A percentile compares a stretch with the other conserved stretches of the same genome.
Conservation (phyloP, 1,140 invertebrate species). For the Macrobrachium nipponense region DNA sequence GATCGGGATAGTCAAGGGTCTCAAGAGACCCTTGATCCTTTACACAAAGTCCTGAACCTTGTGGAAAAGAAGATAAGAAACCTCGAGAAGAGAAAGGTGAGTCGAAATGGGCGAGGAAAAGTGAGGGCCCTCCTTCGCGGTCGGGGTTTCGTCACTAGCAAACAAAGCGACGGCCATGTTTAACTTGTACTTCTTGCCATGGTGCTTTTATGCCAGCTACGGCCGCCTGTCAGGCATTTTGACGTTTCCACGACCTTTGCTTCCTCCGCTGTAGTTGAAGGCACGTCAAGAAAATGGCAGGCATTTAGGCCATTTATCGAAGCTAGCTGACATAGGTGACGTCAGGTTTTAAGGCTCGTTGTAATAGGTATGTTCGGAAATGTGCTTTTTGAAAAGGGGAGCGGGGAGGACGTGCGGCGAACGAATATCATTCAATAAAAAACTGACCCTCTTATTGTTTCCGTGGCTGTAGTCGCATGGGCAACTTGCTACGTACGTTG, state of each 20-base stretch:
- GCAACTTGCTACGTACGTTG: too few relatives aligned
- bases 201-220: conserved; percentile 34
- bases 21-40: conserved; percentile 72
- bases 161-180: conserved; percentile 59
- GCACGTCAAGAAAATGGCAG: neutral
- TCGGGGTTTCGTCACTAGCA: neutral
- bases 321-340: too few relatives aligned
- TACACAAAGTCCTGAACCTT: conserved; percentile 84
- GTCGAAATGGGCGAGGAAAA: neutral
- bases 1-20: conserved; percentile 79
- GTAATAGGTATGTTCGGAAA: too few relatives aligned
- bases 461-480: too few relatives aligned
- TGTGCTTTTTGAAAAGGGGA: too few relatives aligned
- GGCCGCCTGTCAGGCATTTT: conserved; percentile 19
- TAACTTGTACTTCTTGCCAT: conserved; percentile 46
- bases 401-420: too few relatives aligned
- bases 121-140: neutral
- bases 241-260: conserved; percentile 15
- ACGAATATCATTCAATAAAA: too few relatives aligned
- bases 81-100: conserved; percentile 95
- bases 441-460: too few relatives aligned
- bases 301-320: too few relatives aligned
- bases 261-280: conserved; percentile 64
- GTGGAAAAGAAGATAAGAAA: conserved; percentile 96
- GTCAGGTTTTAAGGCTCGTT: too few relatives aligned